Evolutionary conservation across 2,113 vertebrate genomes (phyloP).

Genomic region (Cyprinus carpio): DNA sequence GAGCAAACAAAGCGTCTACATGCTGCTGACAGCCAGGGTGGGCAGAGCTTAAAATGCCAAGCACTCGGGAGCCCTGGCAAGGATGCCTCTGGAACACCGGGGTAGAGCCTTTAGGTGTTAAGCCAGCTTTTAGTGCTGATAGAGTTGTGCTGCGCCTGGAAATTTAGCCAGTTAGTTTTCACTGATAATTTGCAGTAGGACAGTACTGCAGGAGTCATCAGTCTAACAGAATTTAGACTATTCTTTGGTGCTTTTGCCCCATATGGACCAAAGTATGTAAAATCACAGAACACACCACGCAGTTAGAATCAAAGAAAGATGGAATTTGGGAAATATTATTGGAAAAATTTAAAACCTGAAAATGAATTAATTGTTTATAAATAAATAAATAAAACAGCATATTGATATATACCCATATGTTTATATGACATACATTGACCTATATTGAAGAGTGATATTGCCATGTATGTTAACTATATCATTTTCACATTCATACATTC

Average conservation of each 20-base stretch:
- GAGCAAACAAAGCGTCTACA: constrained; percentile 32
- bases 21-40: constrained; percentile 36
- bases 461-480: too few relatives aligned
- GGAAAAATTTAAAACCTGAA: too few relatives aligned
- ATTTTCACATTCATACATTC: too few relatives aligned
- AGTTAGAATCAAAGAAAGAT: too few relatives aligned
- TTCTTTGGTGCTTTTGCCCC: not conserved
- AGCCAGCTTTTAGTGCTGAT: constrained; percentile 10
- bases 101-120: constrained; percentile 12
- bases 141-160: not conserved
- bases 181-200: not conserved
- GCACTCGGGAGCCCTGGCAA: constrained; percentile 17
- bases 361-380: too few relatives aligned
- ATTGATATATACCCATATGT: too few relatives aligned
- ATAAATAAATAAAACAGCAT: too few relatives aligned
- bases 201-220: not conserved
- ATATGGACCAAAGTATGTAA: not conserved
- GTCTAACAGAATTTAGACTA: not conserved
- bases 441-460: too few relatives aligned
- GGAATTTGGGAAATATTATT: too few relatives aligned
- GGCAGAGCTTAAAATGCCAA: constrained; percentile 45
- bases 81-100: not conserved
- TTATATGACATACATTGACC: too few relatives aligned
- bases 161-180: not conserved
- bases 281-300: not conserved